Percentiles rank a stretch among this genome's conserved stretches.
Evolutionary conservation across 2,888 invertebrate species (phyloP).

Genomic region (Lysandra coridon): DNA sequence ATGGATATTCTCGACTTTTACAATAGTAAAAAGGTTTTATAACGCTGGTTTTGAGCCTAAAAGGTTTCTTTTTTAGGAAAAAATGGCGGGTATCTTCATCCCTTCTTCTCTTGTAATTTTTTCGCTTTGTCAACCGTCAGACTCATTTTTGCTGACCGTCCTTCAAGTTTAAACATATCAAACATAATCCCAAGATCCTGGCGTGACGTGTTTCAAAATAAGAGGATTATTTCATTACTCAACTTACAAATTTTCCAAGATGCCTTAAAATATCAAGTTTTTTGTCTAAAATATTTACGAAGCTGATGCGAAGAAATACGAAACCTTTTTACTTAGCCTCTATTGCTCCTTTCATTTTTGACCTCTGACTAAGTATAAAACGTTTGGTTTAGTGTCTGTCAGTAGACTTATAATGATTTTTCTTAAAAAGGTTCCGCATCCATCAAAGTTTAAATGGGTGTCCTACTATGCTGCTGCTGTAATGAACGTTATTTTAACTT

Average conservation of each 20-base stretch:
- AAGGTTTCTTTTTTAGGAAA: too few relatives aligned
- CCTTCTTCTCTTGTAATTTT: too few relatives aligned
- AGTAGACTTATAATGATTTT: too few relatives aligned
- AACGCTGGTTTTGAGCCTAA: too few relatives aligned
- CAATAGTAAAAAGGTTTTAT: too few relatives aligned
- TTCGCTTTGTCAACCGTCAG: background rate
- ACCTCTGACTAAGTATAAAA: too few relatives aligned
- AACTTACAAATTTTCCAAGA: slow-evolving; percentile 23
- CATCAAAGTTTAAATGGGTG: too few relatives aligned
- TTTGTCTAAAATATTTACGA: slow-evolving; percentile 9
- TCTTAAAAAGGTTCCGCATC: too few relatives aligned
- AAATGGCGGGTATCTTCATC: too few relatives aligned
- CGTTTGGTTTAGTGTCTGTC: too few relatives aligned
- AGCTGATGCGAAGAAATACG: background rate
- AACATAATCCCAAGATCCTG: slow-evolving; percentile 42
- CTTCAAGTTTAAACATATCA: slow-evolving; percentile 27
- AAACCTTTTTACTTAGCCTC: background rate
- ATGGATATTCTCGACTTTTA: too few relatives aligned
- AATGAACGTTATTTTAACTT: background rate
- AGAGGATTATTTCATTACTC: slow-evolving; percentile 47
- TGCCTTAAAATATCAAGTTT: background rate
- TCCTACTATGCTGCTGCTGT: background rate
- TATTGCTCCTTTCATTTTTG: too few relatives aligned
- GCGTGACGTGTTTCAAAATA: slow-evolving; percentile 47
- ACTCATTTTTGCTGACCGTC: background rate